Base-by-base conservation (phyloP, 1,140 invertebrate species). In the Drosophila biarmipes region DNA sequence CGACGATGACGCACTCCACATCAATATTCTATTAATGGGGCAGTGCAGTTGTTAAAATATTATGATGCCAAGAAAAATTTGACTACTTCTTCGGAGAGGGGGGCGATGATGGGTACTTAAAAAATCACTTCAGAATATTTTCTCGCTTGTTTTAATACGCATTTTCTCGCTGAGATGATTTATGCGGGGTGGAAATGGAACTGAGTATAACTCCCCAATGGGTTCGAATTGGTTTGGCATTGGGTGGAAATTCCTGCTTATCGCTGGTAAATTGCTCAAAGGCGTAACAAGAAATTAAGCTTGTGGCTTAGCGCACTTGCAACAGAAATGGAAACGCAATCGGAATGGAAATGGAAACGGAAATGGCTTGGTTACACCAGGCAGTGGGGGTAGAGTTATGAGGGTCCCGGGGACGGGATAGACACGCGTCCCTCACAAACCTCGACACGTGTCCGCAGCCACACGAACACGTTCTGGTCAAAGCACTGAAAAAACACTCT, bases 31-130 rank as follows among this genome's bases (percentile, higher is more conserved):
- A 78, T 78, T 78, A 72, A 77, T 77, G 24, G n/a, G 66, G 45
- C 76, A 62, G 68, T 79, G 84, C 67, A 86, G 59, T 77, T 82
- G 78, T 89, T 87, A 76, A 87, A 87, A 87, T 81, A 79, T 87
- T 87, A 87, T 87, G 84, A 84, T 75, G 43, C 67, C 51, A 55
- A 56, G 49, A 64, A 38, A 68, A 45, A 59, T 56, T 53, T 73
- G 75, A 78, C 67, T 69, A 24, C 43, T 34, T 63, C 14, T 63
- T 12, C 7, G 15, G 14, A 1, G 2, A 1, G 7, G 1, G 3
- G 40, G 31, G 59, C 62, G 31, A 34, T 11, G 31, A 35, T 14
- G 71, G 78, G 71, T 66, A 78, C 80, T 87, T 81, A 81, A 81
- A 74, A 59, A 78, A 57, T 52, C 40, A 48, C 61, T 49, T 31